Percentiles rank a stretch among this genome's conserved stretches.
phyloP scores from a whole-genome alignment of 2,888 invertebrate species.

The Cheilosia urbana region DNA sequence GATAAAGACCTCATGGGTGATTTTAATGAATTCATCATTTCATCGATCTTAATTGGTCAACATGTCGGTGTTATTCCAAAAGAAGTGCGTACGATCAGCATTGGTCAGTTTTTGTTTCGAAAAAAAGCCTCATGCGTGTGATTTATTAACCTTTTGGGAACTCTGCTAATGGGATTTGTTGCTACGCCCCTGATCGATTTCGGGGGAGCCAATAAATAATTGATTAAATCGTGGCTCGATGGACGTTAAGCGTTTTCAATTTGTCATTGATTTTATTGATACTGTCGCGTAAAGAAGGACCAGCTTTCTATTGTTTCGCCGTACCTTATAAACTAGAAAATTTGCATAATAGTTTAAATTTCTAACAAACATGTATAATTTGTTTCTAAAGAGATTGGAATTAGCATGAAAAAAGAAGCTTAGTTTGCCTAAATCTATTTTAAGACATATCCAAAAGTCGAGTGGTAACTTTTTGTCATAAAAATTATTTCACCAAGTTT shows the following conservation, averaged over 20 bases:
- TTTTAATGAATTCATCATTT: slow-evolving; percentile 3
- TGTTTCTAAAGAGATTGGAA: no score
- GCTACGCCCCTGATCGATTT: background rate
- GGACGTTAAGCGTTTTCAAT: background rate
- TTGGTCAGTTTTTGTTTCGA: background rate
- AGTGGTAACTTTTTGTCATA: no score
- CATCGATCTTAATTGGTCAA: slow-evolving; percentile 12
- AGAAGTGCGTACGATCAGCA: background rate
- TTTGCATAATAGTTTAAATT: background rate
- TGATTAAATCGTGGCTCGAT: background rate
- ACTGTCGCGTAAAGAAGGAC: background rate
- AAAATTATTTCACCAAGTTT: no score
- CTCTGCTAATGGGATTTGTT: background rate
- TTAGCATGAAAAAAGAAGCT: no score
- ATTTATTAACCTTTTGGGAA: background rate
- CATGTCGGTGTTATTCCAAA: background rate
- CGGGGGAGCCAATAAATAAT: background rate
- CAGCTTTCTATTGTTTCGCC: background rate
- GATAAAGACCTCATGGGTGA: background rate
- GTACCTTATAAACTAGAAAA: background rate
- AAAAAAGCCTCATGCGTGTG: background rate
- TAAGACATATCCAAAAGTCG: no score
- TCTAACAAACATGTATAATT: no score
- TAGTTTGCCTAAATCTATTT: no score
- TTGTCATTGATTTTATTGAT: background rate